Conservation (phyloP, 2,888 invertebrate species). For the Acleris literana region DNA sequence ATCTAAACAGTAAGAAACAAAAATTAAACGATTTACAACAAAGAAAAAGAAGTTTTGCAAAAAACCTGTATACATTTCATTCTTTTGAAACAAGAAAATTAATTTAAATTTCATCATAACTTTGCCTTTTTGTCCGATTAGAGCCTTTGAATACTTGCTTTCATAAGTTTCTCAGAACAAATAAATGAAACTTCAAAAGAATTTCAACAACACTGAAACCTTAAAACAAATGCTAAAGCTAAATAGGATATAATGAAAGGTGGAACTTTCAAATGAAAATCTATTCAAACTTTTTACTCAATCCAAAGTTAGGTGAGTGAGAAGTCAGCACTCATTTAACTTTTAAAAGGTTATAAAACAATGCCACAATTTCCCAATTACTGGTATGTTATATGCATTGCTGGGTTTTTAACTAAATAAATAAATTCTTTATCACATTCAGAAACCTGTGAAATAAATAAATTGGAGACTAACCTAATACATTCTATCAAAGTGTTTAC, state of each 20-base stretch:
- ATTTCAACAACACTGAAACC: constrained; percentile 53
- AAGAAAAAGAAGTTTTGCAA: constrained; percentile 6
- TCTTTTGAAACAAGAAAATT: constrained; percentile 25
- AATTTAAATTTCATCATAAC: constrained; percentile 32
- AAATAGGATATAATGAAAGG: constrained; percentile 67
- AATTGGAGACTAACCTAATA: too few relatives aligned
- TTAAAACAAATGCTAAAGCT: constrained; percentile 61
- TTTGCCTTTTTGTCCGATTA: constrained; percentile 24
- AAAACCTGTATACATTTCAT: constrained; percentile 18
- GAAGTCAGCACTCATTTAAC: constrained; percentile 60
- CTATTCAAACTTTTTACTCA: constrained; percentile 65
- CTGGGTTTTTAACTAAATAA: background rate
- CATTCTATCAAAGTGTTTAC: too few relatives aligned
- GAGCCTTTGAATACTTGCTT: constrained; percentile 39
- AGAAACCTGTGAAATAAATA: background rate
- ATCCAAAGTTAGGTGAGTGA: constrained; percentile 58
- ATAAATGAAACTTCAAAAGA: constrained; percentile 61
- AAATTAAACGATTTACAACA: constrained; percentile 4
- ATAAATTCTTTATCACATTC: background rate
- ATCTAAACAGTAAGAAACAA: too few relatives aligned
- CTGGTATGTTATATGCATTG: constrained; percentile 2
- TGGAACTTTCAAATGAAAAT: constrained; percentile 68
- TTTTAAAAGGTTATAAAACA: constrained; percentile 40
- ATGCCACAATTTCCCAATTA: background rate
- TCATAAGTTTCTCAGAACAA: constrained; percentile 47